Base-by-base conservation (phyloP, 2,888 invertebrate genomes). In the Drosophila recens region DNA sequence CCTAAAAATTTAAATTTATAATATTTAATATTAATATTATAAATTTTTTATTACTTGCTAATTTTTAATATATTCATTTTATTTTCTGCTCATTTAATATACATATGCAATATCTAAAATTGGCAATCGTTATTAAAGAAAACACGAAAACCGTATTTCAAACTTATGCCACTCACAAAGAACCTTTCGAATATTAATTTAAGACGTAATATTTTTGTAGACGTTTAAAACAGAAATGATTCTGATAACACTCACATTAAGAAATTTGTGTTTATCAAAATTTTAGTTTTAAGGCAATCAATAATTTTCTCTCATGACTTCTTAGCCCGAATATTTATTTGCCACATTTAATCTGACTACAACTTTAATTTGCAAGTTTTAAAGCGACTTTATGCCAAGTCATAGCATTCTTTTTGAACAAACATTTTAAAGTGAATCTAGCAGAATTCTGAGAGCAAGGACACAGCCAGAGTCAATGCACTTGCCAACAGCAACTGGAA, bases 341-440 rank as follows among this genome's bases (percentile, higher is more conserved):
- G 1, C 4, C 4, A 2, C 23, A 11, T 3, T 11, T 23, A 57
- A 45, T 36, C 23, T 34, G 56, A 23, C 9, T 3, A 15, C 23
- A 34, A 36, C 17, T 34, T 58, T 13, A 58, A 45, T 10, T 30
- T 4, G 10, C 0, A 9, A 15, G 38, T 11, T 33, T 71, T 42
- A 43, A 67, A 59, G 30, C 13, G 6, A 13, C 8, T 46, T 10
- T 59, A 34, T 49, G 43, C 46, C 23, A 63, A 62, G 46, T 56
- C 40, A 59, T 83, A 70, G 81, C 79, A 75, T 78, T 71, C 72
- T 81, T 78, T 79, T 79, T 70, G 9, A 33, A 20, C 8, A 20
- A 15, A n/a, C 9, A 40, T 9, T 51, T 48, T 23, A 13, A 36
- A 6, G 36, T 40, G 1, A 45, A 36, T 5, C 10, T 40, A 8